Base-by-base conservation (phyloP, 2,113 vertebrate species). In the Ictidomys tridecemlineatus region DNA sequence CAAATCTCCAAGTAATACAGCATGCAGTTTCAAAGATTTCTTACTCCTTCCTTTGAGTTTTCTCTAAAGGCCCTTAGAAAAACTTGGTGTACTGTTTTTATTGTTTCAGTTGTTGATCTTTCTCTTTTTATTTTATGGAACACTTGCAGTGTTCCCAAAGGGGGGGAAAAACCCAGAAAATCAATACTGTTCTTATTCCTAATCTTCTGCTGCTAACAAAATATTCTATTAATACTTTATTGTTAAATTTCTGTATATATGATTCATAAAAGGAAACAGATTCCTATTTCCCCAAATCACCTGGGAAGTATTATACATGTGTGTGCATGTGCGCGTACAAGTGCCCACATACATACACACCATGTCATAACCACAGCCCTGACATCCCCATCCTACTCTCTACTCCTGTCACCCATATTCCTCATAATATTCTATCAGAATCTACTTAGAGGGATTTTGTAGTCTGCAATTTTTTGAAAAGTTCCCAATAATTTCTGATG, bases 31-130 rank as follows among this genome's bases (percentile, higher is more conserved):
- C 16, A n/a, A 37, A 32, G 56, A 14, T 2, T 73, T 72, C 45
- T 26, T 37, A 58, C 1, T 48, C 8, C 16, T 65, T 77, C n/a
- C 48, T 48, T 18, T 85, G 11, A 67, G 22, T 51, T 34, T 88
- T 79, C 78, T n/a, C 7, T 30, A 42, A 80, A 69, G 39, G 0
- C 2, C 11, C 5, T 53, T 58, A 24, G 63, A 93, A 89, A 89
- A 94, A 26, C 26, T 11, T 85, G 26, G 0, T 34, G 18, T 85
- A 13, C 48, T 76, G 26, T 4, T 85, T 85, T 94, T 72, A 72
- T 53, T 91, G n/a, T 63, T 92, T 39, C 65, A 79, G 34, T 42
- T 26, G 89, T 94, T 89, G 34, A 72, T 63, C 10, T n/a, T 95
- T 83, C 37, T 61, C 30, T 87, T 80, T 28, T 8, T 73, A 61